Conservation (phyloP, 2,888 invertebrate genomes). For the Lithophane semibrunnea region DNA sequence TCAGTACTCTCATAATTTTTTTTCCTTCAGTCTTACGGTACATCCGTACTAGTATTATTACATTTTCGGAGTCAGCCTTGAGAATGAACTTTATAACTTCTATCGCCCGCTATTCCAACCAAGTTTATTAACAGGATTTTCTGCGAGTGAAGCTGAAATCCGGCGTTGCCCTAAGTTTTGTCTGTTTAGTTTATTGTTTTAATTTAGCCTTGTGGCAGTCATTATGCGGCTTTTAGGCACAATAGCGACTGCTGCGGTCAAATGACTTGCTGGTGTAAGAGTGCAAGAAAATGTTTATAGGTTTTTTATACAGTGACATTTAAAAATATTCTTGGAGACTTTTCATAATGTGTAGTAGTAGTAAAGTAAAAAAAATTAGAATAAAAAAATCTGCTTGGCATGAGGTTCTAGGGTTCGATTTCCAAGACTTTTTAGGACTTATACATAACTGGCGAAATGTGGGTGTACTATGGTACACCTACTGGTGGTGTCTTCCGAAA, state of each 20-base stretch:
- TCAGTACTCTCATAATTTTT: not conserved
- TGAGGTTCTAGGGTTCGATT: not conserved
- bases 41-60: not conserved
- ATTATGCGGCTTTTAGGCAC: not conserved
- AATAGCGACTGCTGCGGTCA: not conserved
- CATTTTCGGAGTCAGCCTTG: no score
- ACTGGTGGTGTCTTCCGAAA: no score
- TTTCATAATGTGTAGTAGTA: not conserved
- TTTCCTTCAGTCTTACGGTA: not conserved
- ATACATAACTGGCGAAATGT: not conserved
- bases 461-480: not conserved
- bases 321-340: not conserved
- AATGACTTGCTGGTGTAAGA: not conserved
- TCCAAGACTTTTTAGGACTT: no score
- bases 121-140: conserved; percentile 27
- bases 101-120: not conserved
- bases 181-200: conserved; percentile 28
- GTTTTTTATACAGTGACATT: no score
- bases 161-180: not conserved
- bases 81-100: conserved; percentile 16
- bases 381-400: not conserved
- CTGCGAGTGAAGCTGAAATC: conserved; percentile 7
- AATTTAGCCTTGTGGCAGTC: conserved; percentile 13
- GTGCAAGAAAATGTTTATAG: not conserved
- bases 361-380: no score